Conservation (phyloP, 2,888 invertebrate species). For the Lasioglossum malachurum region DNA sequence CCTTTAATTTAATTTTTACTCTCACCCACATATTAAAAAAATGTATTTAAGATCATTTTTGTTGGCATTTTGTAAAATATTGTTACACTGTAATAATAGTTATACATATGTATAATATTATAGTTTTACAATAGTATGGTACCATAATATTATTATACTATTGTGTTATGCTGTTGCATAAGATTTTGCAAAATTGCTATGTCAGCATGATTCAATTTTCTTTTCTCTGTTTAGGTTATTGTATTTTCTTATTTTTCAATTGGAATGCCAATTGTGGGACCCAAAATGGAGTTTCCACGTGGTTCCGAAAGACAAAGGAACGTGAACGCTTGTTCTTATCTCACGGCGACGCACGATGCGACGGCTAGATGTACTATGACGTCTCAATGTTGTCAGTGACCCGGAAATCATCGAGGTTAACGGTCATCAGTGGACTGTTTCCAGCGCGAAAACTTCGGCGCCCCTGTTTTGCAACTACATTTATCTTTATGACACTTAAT, state of each 20-base stretch:
- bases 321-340: background rate
- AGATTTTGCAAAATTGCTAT: background rate
- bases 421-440: slow-evolving; percentile 51
- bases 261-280: background rate
- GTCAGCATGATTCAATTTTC: background rate
- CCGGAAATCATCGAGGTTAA: slow-evolving; percentile 62
- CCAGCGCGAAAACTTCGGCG: slow-evolving; percentile 6
- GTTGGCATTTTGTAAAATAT: background rate
- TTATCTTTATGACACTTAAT: background rate
- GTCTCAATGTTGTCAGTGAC: slow-evolving; percentile 44
- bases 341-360: background rate
- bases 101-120: no score
- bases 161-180: background rate
- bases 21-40: background rate
- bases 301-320: background rate
- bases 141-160: no score
- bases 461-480: background rate
- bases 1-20: background rate
- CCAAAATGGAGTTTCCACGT: background rate
- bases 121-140: no score
- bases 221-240: no score
- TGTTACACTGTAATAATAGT: no score
- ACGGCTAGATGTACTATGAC: slow-evolving; percentile 1
- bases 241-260: no score
- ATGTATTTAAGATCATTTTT: no score